Evolutionary conservation across 2,797 vertebrate genomes (phyloP), one percentile per base, ranked within the genome.

Genomic region (Tamandua tetradactyla): DNA sequence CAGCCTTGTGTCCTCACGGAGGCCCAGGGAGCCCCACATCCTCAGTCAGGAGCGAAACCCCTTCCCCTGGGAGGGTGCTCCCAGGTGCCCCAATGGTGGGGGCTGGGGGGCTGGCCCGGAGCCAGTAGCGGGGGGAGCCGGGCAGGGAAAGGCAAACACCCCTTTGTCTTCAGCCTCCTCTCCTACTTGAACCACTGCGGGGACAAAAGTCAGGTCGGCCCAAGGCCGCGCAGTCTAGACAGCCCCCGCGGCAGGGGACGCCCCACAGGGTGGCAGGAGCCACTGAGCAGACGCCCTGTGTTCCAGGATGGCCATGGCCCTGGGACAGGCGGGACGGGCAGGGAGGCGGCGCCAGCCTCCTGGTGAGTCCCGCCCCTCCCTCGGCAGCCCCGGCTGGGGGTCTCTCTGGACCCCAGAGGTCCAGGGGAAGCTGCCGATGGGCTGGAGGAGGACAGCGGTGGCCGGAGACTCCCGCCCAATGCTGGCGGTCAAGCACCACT

Each of bases 141-240:
- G 57, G 49, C 44, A 30, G 35, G 27, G 57, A 37, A 86, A 84
- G 32, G 93, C 82, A 94, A 86, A 94, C 27, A 66, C 12, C 9
- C 1, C 49, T 96, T 90, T 86, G 91, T 92, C 82, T 75, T 37
- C 22, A 22, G 44, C 52, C 35, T 10, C 0, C 2, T 79, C 42
- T 44, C 62, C 66, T 49, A 52, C 25, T 59, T 0, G n/a, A 90
- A 75, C 74, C 2, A 3, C 32, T 18, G 64, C 5, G 75, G 59
- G 59, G 52, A 86, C 93, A 93, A 76, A 82, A 79, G 86, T 44
- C 5, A 14, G 27, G 76, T 14, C n/a, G n/a, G 52, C 69, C 0
- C 1, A 49, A 64, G 61, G 75, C 80, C 47, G 87, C 66, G 27
- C 15, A 7, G 40, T 87, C 83, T 80, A 75, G 93, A 92, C 61